A percentile compares a stretch with the other conserved stretches of the same genome.
Conservation (phyloP, 1,140 invertebrate species). For the Penaeus vannamei region DNA sequence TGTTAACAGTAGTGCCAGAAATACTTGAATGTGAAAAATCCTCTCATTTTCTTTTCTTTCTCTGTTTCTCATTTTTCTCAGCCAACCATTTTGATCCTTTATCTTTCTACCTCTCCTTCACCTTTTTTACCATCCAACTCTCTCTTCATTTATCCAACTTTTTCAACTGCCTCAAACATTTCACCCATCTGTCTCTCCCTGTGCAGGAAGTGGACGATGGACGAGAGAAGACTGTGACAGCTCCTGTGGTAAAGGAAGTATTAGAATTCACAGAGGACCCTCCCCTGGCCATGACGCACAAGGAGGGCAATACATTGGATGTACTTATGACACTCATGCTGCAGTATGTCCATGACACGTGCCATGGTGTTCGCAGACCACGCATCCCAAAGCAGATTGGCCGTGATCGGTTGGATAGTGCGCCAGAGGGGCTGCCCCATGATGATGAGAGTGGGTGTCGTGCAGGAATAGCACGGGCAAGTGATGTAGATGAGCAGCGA, state of each 20-base stretch:
- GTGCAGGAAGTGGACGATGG: conserved; percentile 35
- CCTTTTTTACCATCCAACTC: too few species aligned
- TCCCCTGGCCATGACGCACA: conserved; percentile 20
- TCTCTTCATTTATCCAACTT: neutral
- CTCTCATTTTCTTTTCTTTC: neutral
- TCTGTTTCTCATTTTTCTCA: neutral
- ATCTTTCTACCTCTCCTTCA: too few species aligned
- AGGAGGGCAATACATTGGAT: conserved; percentile 51
- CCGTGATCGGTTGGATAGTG: neutral
- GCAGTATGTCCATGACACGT: conserved; percentile 54
- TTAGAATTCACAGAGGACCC: neutral
- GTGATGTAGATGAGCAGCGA: conserved; percentile 9
- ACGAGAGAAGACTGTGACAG: neutral
- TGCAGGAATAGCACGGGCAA: neutral
- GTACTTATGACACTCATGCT: conserved; percentile 51
- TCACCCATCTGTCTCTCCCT: neutral
- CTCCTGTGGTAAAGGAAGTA: neutral
- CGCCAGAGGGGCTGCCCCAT: neutral
- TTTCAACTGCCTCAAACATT: neutral
- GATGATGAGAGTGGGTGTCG: neutral
- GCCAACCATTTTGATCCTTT: too few species aligned
- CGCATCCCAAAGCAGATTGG: conserved; percentile 2
- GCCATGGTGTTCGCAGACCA: conserved; percentile 33
- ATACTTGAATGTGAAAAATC: neutral
- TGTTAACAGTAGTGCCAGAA: neutral